Conservation (phyloP, 2,797 vertebrate species). For the Buphagus erythrorhynchus region DNA sequence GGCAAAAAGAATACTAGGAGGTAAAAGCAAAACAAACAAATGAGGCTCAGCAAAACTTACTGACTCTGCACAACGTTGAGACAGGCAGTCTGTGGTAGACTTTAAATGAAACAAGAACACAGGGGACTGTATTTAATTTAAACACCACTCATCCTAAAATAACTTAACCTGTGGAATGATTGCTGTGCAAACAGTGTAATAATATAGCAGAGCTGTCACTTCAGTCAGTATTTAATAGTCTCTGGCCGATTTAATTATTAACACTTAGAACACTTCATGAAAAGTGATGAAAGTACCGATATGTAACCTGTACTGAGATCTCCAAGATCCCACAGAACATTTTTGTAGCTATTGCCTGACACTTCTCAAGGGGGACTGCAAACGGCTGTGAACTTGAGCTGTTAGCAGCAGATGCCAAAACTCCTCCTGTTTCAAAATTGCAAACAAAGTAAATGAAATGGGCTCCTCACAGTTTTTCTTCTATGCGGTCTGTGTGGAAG, state of each 20-base stretch:
- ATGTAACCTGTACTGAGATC: neutral
- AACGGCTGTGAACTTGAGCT: neutral
- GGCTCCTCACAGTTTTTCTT: neutral
- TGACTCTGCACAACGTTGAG: neutral
- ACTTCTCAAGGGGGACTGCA: neutral
- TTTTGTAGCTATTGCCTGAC: neutral
- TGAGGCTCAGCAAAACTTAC: neutral
- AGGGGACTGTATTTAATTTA: slow-evolving; percentile 55
- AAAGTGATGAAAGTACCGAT: neutral
- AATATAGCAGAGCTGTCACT: slow-evolving; percentile 41
- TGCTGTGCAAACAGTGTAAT: slow-evolving; percentile 49
- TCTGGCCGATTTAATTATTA: slow-evolving; percentile 42
- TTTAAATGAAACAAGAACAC: slow-evolving; percentile 48
- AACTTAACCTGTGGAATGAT: slow-evolving; percentile 50
- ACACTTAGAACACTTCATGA: slow-evolving; percentile 9
- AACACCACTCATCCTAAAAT: slow-evolving; percentile 56
- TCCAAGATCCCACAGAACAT: neutral
- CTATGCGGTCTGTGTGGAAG: neutral
- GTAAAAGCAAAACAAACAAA: neutral
- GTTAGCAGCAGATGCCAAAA: neutral
- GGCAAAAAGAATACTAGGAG: neutral
- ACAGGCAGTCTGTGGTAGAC: neutral
- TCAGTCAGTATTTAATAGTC: slow-evolving; percentile 46
- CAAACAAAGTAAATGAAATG: neutral
- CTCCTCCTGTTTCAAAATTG: neutral